phyloP scores from a whole-genome alignment of 1,140 invertebrate species.

The Xylocopa sonorina region DNA sequence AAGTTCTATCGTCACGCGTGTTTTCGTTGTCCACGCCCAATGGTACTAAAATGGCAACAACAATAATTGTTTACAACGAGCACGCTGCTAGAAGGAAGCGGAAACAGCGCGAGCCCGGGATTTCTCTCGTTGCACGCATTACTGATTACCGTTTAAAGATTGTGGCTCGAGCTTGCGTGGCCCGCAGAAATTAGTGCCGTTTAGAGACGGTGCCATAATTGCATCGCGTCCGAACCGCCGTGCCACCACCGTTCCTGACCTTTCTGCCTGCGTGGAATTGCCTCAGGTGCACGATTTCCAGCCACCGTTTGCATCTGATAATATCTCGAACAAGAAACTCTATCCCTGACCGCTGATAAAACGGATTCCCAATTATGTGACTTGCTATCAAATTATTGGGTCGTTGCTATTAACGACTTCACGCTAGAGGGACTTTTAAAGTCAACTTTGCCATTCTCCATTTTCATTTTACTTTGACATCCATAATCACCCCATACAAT shows the following conservation, averaged over 20 bases:
- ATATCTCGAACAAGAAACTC: neutral
- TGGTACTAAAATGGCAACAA: no score
- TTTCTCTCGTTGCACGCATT: neutral
- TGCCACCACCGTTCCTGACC: conserved; percentile 13
- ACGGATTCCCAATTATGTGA: no score
- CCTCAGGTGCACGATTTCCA: neutral
- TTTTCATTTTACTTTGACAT: no score
- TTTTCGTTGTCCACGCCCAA: no score
- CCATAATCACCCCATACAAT: no score
- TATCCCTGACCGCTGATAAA: neutral
- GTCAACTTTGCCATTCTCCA: no score
- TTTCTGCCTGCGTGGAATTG: neutral
- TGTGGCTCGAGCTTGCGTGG: neutral
- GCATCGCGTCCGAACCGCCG: neutral
- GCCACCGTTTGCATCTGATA: neutral
- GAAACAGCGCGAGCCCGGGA: conserved; percentile 4
- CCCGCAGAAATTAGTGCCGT: conserved; percentile 30
- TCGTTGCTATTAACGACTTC: no score
- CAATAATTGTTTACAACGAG: no score
- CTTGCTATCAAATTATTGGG: no score
- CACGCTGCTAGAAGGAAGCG: neutral
- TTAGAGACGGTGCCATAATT: conserved; percentile 34
- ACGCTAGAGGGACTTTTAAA: no score
- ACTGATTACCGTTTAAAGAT: conserved; percentile 23
- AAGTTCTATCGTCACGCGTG: no score